phyloP scores from a whole-genome alignment of 2,888 invertebrate species.

The Pyralis farinalis region DNA sequence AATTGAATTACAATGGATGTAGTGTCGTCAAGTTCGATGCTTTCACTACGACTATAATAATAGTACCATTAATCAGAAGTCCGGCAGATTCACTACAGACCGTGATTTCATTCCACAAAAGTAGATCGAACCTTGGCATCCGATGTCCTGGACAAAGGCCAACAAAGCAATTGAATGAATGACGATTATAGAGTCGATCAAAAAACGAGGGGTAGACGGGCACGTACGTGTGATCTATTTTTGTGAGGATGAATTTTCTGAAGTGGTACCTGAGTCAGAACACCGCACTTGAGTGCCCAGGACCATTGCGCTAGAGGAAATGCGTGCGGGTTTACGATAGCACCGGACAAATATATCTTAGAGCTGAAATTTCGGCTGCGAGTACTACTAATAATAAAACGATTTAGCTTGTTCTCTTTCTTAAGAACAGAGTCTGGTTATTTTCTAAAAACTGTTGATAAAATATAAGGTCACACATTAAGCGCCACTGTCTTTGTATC shows the following conservation, averaged over 20 bases:
- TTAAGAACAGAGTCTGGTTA: not conserved
- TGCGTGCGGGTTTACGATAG: constrained; percentile 55
- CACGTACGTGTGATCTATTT: constrained; percentile 65
- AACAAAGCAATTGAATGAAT: constrained; percentile 73
- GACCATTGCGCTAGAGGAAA: constrained; percentile 65
- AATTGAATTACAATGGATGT: not conserved
- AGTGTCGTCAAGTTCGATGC: constrained; percentile 26
- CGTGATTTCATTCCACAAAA: constrained; percentile 52
- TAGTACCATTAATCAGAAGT: constrained; percentile 14
- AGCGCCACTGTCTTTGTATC: constrained; percentile 3
- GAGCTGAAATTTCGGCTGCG: constrained; percentile 22
- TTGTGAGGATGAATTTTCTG: constrained; percentile 60
- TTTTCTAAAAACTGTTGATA: constrained; percentile 1
- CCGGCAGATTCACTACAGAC: constrained; percentile 16
- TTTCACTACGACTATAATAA: constrained; percentile 29
- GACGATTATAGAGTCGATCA: constrained; percentile 65
- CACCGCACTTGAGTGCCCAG: constrained; percentile 50
- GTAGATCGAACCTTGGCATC: constrained; percentile 55
- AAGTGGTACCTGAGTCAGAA: constrained; percentile 66
- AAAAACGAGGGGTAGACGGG: constrained; percentile 63
- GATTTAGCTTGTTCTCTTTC: constrained; percentile 6
- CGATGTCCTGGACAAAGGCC: constrained; percentile 69
- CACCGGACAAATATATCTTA: constrained; percentile 35
- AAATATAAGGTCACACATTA: constrained; percentile 5
- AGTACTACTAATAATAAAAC: too few species aligned